phyloP scores from a whole-genome alignment of 2,797 vertebrate genomes.

The Gadopsis marmoratus region DNA sequence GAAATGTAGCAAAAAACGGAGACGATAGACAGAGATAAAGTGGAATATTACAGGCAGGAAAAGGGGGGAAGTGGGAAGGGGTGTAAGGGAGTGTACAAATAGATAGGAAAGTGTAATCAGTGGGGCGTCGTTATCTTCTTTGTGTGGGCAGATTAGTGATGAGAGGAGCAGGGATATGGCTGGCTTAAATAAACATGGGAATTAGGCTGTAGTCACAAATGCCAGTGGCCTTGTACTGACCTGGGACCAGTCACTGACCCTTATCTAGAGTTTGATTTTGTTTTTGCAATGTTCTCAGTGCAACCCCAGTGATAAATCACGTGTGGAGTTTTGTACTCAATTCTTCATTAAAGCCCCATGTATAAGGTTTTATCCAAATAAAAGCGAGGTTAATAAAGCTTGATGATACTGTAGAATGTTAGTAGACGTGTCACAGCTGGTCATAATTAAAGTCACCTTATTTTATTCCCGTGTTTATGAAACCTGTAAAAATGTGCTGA shows the following conservation, averaged over 20 bases:
- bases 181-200: conserved; percentile 78
- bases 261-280: conserved; percentile 59
- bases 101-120: conserved; percentile 76
- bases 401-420: neutral
- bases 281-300: conserved; percentile 1
- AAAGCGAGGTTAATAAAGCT: neutral
- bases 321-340: conserved; percentile 25
- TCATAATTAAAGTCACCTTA: neutral
- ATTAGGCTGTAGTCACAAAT: conserved; percentile 64
- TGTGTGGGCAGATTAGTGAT: conserved; percentile 69
- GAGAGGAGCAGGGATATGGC: conserved; percentile 73
- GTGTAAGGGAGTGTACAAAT: conserved; percentile 34
- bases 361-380: neutral
- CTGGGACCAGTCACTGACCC: conserved; percentile 63
- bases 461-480: conserved; percentile 3
- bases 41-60: conserved; percentile 50
- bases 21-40: conserved; percentile 42
- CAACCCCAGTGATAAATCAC: conserved; percentile 48
- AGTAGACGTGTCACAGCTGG: neutral
- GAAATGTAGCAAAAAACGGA: conserved; percentile 52
- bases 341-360: neutral
- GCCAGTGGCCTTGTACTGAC: conserved; percentile 58
- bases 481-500: conserved; percentile 1
- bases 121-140: conserved; percentile 63
- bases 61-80: neutral